Evolutionary conservation across 2,113 vertebrate species (phyloP), one percentile per base, ranked within the genome.

Genomic region (Cyanoliseus patagonus): DNA sequence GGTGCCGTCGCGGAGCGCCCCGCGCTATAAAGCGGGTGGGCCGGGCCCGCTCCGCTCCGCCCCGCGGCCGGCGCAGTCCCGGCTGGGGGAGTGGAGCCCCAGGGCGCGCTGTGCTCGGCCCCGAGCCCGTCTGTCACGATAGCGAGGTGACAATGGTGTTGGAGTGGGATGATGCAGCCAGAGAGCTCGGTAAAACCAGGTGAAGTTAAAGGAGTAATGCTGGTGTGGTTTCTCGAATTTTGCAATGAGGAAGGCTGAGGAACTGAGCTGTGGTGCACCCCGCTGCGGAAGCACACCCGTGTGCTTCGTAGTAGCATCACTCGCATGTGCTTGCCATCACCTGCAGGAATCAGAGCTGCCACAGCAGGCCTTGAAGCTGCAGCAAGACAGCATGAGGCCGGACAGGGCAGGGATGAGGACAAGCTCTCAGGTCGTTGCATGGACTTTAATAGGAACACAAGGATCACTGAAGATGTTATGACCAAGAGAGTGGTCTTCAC

Each of bases 61-160:
- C 7, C 72, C 24, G 49, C 9, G 55, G 55, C 55, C 57, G 10
- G 57, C 33, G 3, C 57, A 59, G 57, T 33, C 20, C 57, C 57
- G 57, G 33, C 33, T 35, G 33, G 33, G 57, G 33, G 22, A 59
- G 33, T 7, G 57, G 22, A 59, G 33, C 13, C 9, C 4, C 6
- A 35, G 22, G 3, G 57, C 14, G 33, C 57, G 12, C 42, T 35
- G 9, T 51, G 3, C 22, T 42, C 15, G 5, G 44, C 14, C 33
- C 8, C 3, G 1, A 6, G 15, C 17, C 1, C 9, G 1, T 10
- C 3, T 2, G 27, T 5, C 2, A 0, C 47, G 1, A 0, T 0
- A 17, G 37, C 2, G 18, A 9, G 1, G 9, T 2, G 42, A 16
- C 19, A 46, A 9, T 0, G 16, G 8, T 6, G 30, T 4, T 15